phyloP scores from a whole-genome alignment of 2,113 vertebrate genomes.

The Anthoscopus minutus region DNA sequence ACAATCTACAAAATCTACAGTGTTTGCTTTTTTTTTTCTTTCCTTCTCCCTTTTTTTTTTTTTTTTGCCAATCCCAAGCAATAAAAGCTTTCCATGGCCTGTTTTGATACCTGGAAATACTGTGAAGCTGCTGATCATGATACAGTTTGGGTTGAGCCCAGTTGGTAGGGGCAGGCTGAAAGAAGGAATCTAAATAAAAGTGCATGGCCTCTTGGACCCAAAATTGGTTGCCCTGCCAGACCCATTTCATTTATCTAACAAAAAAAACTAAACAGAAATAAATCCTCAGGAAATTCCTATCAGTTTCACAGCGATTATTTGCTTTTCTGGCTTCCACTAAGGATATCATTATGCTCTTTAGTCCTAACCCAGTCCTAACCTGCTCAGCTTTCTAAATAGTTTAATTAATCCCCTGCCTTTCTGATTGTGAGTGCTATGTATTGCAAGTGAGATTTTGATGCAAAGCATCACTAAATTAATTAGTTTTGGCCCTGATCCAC shows the following conservation, averaged over 20 bases:
- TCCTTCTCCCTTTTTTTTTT: no score
- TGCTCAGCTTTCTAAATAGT: conserved; percentile 38
- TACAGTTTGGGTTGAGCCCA: background rate
- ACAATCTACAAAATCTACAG: background rate
- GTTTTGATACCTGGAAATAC: background rate
- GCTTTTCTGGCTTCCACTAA: conserved; percentile 17
- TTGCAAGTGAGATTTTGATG: conserved; percentile 24
- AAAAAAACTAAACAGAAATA: background rate
- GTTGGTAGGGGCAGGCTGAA: background rate
- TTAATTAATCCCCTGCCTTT: conserved; percentile 56
- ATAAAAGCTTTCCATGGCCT: background rate
- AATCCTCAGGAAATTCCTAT: conserved; percentile 24
- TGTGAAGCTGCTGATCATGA: background rate
- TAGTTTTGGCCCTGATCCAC: conserved; percentile 52
- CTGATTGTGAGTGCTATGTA: conserved; percentile 21
- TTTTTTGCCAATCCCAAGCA: background rate
- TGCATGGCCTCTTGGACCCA: background rate
- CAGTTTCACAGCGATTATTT: conserved; percentile 25
- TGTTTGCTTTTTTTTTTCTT: accelerated
- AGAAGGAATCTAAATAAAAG: conserved; percentile 18
- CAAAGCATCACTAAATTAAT: conserved; percentile 58
- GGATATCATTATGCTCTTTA: conserved; percentile 38
- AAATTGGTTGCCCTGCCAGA: background rate
- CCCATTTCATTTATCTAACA: background rate
- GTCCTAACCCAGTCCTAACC: conserved; percentile 44